Base-by-base conservation (phyloP, 1,140 invertebrate species). In the Mercenaria mercenaria region DNA sequence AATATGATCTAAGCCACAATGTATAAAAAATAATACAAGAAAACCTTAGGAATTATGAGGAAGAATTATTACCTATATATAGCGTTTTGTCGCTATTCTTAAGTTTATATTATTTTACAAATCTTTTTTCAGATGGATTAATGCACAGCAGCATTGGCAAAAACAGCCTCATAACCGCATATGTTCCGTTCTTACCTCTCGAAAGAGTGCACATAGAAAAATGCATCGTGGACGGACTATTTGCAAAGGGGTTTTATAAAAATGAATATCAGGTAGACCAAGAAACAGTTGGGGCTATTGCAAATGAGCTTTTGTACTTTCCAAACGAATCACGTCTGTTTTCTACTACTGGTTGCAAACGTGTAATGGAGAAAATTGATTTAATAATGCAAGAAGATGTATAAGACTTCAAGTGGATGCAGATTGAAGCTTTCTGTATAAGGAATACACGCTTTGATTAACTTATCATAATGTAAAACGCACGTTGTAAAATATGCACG, bases 151-250 rank as follows among this genome's bases (percentile, higher is more conserved):
- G 97, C 88, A 95, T 98, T 0, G 98, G 99, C 91, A 97, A 97
- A 56, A 97, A 97, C 26, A 97, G 97, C 96, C 96, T 99, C 20
- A 98, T 99, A 84, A 98, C 99, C 96, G 97, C 98, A 94, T 99
- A 98, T 94, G 97, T 99, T 81, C 99, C 99, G 87, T 99, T 99
- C 95, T 94, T 99, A 86, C 99, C 99, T 0, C 95, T 99, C 47
- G 98, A 99, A 96, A 97, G 97, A 94, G 92, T 96, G 11, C 99
- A 99, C 96, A 97, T 99, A 4, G 96, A 96, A 90, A 93, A 97
- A 81, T 99, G 99, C 95, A 96, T 97, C n/a, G 87, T 91, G 72
- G 96, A 97, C 79, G 95, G 95, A 72, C 90, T 97, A 37, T 77
- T 91, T 4, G 23, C 50, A 77, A 93, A 91, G 59, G 82, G 87